phyloP scores from a whole-genome alignment of 2,113 vertebrate genomes.

The Corythornis cristatus region DNA sequence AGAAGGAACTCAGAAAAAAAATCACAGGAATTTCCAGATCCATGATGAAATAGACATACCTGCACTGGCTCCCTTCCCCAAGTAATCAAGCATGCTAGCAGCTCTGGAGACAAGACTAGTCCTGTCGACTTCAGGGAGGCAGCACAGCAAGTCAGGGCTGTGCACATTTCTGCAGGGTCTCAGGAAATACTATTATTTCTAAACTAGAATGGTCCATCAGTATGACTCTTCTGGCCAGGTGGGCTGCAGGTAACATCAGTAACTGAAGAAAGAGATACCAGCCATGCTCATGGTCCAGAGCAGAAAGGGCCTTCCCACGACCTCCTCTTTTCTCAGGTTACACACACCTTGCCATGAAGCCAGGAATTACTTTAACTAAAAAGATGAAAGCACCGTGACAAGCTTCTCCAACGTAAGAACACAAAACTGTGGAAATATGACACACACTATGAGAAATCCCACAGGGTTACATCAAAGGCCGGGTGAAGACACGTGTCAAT shows the following conservation, averaged over 20 bases:
- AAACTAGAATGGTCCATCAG: accelerated
- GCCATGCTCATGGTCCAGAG: neutral
- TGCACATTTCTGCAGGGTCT: accelerated
- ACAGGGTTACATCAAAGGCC: neutral
- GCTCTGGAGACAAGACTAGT: neutral
- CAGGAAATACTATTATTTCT: neutral
- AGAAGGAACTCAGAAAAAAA: neutral
- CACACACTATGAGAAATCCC: neutral
- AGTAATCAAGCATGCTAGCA: neutral
- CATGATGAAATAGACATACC: neutral
- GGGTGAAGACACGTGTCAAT: neutral
- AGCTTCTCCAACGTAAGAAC: neutral
- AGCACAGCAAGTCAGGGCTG: neutral
- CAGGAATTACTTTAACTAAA: neutral
- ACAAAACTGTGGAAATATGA: neutral
- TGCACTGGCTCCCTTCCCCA: neutral
- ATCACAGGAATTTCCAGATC: neutral
- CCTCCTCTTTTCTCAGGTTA: neutral
- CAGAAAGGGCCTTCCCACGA: neutral
- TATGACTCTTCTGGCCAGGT: neutral
- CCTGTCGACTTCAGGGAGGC: neutral
- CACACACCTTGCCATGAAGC: neutral
- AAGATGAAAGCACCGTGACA: neutral
- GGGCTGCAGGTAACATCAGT: neutral
- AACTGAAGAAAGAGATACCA: neutral